Conservation (phyloP, 2,888 invertebrate species). For the Teinopalpus imperialis region DNA sequence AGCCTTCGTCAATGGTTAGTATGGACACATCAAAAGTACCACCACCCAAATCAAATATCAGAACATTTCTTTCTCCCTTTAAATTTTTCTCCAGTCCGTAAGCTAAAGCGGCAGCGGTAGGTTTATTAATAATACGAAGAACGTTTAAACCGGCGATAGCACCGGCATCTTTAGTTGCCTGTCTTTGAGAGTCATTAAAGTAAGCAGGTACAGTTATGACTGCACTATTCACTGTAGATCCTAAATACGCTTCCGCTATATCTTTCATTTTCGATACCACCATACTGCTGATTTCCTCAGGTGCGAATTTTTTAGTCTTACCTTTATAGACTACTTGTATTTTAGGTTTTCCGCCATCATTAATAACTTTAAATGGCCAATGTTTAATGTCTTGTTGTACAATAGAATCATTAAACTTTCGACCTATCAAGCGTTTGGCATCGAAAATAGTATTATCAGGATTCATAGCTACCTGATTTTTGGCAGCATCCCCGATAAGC, state of each 20-base stretch:
- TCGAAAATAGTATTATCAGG: constrained; percentile 90
- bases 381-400: constrained; percentile 90
- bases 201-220: constrained; percentile 92
- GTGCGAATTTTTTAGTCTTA: constrained; percentile 83
- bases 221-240: constrained; percentile 84
- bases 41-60: constrained; percentile 85
- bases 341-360: constrained; percentile 85
- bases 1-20: constrained; percentile 89
- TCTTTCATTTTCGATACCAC: constrained; percentile 81
- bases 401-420: constrained; percentile 87
- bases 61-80: constrained; percentile 82
- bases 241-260: constrained; percentile 87
- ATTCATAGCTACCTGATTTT: constrained; percentile 87
- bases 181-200: constrained; percentile 87
- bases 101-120: constrained; percentile 88
- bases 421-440: constrained; percentile 91
- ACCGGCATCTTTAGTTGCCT: constrained; percentile 92
- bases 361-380: constrained; percentile 90
- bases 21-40: constrained; percentile 92
- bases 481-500: constrained; percentile 86
- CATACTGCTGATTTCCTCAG: constrained; percentile 88
- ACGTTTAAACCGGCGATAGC: constrained; percentile 88
- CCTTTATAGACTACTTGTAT: constrained; percentile 85
- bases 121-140: constrained; percentile 91
- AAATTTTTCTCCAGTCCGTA: constrained; percentile 86